Conservation (phyloP, 2,113 vertebrate genomes). For the Pygathrix nemaeus region DNA sequence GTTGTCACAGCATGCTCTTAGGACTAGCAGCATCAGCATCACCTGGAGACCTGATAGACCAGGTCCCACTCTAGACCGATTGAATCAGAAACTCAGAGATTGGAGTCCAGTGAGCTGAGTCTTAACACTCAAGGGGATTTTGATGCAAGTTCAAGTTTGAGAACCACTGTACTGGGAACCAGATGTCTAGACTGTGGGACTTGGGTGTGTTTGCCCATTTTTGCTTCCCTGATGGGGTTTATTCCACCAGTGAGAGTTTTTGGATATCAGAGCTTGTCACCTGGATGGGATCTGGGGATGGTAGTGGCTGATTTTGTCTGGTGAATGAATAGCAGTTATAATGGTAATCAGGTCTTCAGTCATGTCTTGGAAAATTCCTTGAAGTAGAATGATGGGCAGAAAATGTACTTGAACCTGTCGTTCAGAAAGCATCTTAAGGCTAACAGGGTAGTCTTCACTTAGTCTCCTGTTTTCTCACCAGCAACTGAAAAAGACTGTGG, state of each 20-base stretch:
- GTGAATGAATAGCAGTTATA: background rate
- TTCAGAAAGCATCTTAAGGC: background rate
- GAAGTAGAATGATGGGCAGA: background rate
- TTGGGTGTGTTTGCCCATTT: accelerated
- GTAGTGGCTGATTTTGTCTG: background rate
- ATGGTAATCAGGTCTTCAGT: background rate
- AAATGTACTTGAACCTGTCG: background rate
- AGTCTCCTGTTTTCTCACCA: constrained; percentile 69
- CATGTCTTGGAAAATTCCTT: background rate
- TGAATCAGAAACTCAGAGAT: background rate
- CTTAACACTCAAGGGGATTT: background rate
- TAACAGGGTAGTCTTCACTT: background rate
- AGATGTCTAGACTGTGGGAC: background rate
- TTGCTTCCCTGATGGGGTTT: background rate
- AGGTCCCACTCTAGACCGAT: background rate
- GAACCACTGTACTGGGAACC: background rate
- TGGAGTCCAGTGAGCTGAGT: background rate
- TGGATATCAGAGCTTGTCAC: background rate
- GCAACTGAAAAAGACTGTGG: constrained; percentile 96
- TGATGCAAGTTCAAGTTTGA: background rate
- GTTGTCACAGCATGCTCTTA: no score
- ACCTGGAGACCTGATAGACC: background rate
- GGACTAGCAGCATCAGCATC: background rate
- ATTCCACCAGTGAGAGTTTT: background rate
- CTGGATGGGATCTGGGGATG: background rate